Evolutionary conservation across 2,797 vertebrate species (phyloP).

Genomic region (Rhinoraja longicauda): DNA sequence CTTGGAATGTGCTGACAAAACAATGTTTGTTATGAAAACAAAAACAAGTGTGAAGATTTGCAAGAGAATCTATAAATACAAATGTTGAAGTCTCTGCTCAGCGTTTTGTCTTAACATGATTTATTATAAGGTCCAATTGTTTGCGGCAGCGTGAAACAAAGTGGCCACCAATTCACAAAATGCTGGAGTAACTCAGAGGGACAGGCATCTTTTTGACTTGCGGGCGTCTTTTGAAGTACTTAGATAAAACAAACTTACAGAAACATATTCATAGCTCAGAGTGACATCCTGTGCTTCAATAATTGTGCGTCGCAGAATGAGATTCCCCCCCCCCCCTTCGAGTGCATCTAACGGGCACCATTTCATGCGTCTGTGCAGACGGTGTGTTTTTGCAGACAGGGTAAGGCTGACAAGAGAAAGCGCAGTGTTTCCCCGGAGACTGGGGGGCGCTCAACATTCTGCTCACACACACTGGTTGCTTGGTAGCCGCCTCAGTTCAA

Average conservation of each 20-base stretch:
- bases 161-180: too few relatives aligned
- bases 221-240: too few relatives aligned
- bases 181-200: too few relatives aligned
- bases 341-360: too few relatives aligned
- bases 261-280: too few relatives aligned
- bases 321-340: not conserved
- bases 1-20: not conserved
- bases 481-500: not conserved
- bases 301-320: not conserved
- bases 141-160: too few relatives aligned
- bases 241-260: too few relatives aligned
- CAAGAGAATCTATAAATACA: not conserved
- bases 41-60: not conserved
- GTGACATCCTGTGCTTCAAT: not conserved
- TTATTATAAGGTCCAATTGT: too few relatives aligned
- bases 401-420: not conserved
- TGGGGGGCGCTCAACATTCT: not conserved
- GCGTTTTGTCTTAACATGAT: too few relatives aligned
- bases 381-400: not conserved
- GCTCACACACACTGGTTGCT: constrained; percentile 1
- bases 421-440: not conserved
- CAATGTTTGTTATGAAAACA: not conserved
- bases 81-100: not conserved
- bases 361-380: not conserved
- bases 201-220: too few relatives aligned